These are phyloP conservation scores for Hystrix brachyura DNA, from an alignment of 2,113 vertebrate genomes.

Conservation along the genomic window DNA sequence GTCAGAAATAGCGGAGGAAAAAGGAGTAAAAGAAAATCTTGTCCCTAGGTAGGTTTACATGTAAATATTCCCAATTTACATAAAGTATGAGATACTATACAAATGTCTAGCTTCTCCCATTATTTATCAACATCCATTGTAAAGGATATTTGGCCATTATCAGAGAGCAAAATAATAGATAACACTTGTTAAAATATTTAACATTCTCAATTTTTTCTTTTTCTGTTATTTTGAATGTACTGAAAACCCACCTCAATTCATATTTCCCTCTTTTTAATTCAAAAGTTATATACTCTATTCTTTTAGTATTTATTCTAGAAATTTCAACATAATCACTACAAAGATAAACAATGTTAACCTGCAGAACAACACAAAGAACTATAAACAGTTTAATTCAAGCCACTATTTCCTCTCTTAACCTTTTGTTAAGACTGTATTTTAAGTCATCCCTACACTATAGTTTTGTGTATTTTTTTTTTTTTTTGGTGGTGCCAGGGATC, in stretches of 20 bases:
- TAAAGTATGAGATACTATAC: background rate
- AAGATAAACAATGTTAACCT: background rate
- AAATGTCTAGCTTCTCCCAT: background rate
- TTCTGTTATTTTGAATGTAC: background rate
- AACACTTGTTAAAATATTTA: background rate
- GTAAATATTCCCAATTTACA: background rate
- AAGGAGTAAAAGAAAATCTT: background rate
- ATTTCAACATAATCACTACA: background rate
- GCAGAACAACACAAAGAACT: background rate
- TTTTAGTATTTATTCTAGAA: background rate
- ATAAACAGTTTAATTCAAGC: background rate
- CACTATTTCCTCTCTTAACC: background rate
- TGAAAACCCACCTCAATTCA: background rate
- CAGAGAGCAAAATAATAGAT: background rate
- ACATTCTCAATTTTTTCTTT: background rate
- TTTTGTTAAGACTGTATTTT: background rate
- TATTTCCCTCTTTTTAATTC: background rate
- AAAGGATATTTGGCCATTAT: background rate
- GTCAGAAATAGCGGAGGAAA: background rate
- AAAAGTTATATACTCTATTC: background rate
- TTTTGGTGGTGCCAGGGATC: no score
- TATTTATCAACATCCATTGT: background rate
- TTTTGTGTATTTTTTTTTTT: no score
- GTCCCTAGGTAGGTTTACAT: background rate
- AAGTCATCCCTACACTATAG: background rate